These are phyloP conservation scores for Babylonia areolata DNA, from an alignment of 1,140 invertebrate genomes.

Conservation along the genomic window DNA sequence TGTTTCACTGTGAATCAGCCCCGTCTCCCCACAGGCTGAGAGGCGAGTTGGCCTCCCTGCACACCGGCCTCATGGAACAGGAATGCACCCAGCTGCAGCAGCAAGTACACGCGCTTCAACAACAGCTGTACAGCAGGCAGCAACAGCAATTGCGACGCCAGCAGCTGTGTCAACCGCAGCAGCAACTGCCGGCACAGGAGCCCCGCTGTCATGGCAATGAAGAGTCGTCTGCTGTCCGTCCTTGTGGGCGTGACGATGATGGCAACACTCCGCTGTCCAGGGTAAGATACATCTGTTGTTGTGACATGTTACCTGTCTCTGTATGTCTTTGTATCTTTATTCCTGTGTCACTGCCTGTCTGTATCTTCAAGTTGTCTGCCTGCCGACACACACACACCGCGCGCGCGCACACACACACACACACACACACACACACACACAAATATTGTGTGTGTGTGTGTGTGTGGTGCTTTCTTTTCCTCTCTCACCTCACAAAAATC, in stretches of 20 bases:
- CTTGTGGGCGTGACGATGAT: too few species aligned
- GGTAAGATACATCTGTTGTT: neutral
- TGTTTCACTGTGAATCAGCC: too few species aligned
- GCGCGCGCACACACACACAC: too few species aligned
- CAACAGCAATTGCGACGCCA: neutral
- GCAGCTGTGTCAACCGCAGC: neutral
- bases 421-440: too few species aligned
- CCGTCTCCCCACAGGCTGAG: neutral
- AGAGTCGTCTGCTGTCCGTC: too few species aligned
- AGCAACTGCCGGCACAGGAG: neutral
- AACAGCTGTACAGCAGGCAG: neutral
- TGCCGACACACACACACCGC: too few species aligned
- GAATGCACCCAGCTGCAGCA: constrained; percentile 3
- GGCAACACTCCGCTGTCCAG: too few species aligned
- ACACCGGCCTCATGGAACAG: neutral
- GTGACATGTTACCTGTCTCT: neutral
- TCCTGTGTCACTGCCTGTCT: neutral
- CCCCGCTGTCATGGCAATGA: neutral
- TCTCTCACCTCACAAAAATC: too few species aligned
- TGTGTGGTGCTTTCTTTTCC: too few species aligned
- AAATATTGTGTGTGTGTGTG: too few species aligned
- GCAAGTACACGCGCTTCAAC: neutral
- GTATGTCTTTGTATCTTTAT: neutral
- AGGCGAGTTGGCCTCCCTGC: neutral
- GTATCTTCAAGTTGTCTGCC: too few species aligned